phyloP scores from a whole-genome alignment of 2,113 vertebrate genomes.

The Collichthys lucidus region DNA sequence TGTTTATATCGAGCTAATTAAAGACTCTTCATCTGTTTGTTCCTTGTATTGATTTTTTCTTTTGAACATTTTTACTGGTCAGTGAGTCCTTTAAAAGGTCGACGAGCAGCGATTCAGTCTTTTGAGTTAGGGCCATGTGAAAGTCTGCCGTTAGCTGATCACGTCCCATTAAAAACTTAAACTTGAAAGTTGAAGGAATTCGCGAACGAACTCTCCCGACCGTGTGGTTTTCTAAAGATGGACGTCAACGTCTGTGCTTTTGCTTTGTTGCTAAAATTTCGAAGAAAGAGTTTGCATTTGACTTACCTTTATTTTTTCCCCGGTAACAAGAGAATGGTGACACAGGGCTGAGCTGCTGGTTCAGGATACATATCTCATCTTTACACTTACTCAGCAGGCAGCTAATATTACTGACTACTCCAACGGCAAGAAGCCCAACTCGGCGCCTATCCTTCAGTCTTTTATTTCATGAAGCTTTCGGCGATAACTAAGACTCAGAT shows the following conservation, averaged over 20 bases:
- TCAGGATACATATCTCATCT: not conserved
- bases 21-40: not conserved
- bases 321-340: not conserved
- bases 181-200: not conserved
- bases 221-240: not conserved
- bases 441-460: too few relatives aligned
- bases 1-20: slow-evolving; percentile 11
- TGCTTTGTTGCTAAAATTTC: too few relatives aligned
- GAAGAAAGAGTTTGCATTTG: too few relatives aligned
- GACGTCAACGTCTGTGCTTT: not conserved
- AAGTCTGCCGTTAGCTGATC: not conserved
- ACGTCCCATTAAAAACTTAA: not conserved
- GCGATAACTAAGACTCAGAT: too few relatives aligned
- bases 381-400: too few relatives aligned
- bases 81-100: not conserved
- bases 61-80: slow-evolving; percentile 4
- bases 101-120: not conserved
- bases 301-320: too few relatives aligned
- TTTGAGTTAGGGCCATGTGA: not conserved
- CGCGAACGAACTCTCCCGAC: not conserved
- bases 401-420: too few relatives aligned
- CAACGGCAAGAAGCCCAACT: too few relatives aligned
- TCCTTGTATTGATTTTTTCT: not conserved
- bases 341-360: not conserved
- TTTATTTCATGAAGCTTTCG: too few relatives aligned